Evolutionary conservation across 2,888 invertebrate species (phyloP), one percentile per base, ranked within the genome.

Genomic region (Linnaemya vulpina): DNA sequence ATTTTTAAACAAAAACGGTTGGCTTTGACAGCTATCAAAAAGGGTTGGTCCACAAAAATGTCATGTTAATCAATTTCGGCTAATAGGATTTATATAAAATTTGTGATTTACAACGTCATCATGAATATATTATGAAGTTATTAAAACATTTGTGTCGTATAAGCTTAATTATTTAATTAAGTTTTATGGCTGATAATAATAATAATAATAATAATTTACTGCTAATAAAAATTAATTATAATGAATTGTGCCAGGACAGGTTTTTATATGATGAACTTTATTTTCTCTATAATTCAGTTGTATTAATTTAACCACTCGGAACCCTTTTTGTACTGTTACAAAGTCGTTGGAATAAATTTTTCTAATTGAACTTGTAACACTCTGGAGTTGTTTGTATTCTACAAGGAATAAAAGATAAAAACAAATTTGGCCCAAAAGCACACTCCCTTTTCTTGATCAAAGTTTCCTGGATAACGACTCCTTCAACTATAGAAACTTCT

Each of bases 101-200:
- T 17, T 15, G 40, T 62, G 20, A 62, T 62, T 43, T 60, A 49
- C 68, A 49, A 60, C 49, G 49, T 77, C 76, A 49, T 67, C 17
- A 40, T 22, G 53, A 53, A 25, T 46, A 38, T 49, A 40, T n/a
- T 17, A 17, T 17, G n/a, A 49, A 49, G 9, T 49, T 15, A 38
- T 51, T 20, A 38, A 53, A 15, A 53, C 43, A 53, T 20, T 38
- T 22, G 15, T 22, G 43, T 15, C 3, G 3, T 55, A 35, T 58
- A 13, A 10, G 22, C 25, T 55, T 55, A 55, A 25, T 25, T 55
- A 25, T 55, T 55, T 5, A 25, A 55, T 51, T 20, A 20, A 55
- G 15, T 55, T 25, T 25, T 55, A 55, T 55, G 22, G 7, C 22
- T 11, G 51, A 1, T 20, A 51, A 51, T 51, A 51, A 51, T 10